A percentile compares a stretch with the other conserved stretches of the same genome.
These are phyloP conservation scores for Philereme vetulata DNA, from an alignment of 2,888 invertebrate species.

Conservation along the genomic window DNA sequence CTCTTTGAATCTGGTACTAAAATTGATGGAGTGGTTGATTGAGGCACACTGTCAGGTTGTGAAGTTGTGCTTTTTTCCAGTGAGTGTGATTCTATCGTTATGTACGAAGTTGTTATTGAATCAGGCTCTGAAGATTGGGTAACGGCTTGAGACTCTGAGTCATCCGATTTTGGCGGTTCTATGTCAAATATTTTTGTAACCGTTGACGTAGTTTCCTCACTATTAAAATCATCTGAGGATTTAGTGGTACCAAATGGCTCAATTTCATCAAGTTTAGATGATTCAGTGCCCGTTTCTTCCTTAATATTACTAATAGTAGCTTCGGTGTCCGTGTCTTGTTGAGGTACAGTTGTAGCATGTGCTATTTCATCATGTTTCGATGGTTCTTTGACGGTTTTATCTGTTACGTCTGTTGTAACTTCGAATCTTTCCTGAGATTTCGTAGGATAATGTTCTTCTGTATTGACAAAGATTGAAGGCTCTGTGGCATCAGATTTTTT, in stretches of 20 bases:
- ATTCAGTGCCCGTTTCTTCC: constrained; percentile 19
- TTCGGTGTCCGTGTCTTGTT: constrained; percentile 13
- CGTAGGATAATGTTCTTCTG: constrained; percentile 10
- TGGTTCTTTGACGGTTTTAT: constrained; percentile 16
- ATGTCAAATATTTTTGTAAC: constrained; percentile 3
- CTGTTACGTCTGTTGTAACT: constrained; percentile 4
- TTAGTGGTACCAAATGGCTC: constrained; percentile 9
- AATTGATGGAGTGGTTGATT: constrained; percentile 19
- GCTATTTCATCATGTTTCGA: constrained; percentile 3
- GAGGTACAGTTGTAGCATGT: constrained; percentile 6
- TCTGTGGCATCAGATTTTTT: constrained; percentile 14
- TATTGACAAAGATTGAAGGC: constrained; percentile 2
- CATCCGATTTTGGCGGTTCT: constrained; percentile 8
- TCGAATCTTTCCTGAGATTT: constrained; percentile 8
- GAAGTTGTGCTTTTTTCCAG: constrained; percentile 15
- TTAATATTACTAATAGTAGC: constrained; percentile 5
- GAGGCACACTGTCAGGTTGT: constrained; percentile 18
- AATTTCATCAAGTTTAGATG: constrained; percentile 1
- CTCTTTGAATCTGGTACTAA: constrained; percentile 17
- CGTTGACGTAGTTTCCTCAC: constrained; percentile 9
- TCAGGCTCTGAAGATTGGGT: constrained; percentile 10
- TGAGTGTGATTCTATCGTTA: constrained; percentile 12
- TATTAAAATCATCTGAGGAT: constrained; percentile 5
- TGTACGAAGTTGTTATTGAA: constrained; percentile 7
- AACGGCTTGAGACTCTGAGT: background rate